phyloP scores from a whole-genome alignment of 1,140 invertebrate genomes.

The Daktulosphaira vitifoliae region DNA sequence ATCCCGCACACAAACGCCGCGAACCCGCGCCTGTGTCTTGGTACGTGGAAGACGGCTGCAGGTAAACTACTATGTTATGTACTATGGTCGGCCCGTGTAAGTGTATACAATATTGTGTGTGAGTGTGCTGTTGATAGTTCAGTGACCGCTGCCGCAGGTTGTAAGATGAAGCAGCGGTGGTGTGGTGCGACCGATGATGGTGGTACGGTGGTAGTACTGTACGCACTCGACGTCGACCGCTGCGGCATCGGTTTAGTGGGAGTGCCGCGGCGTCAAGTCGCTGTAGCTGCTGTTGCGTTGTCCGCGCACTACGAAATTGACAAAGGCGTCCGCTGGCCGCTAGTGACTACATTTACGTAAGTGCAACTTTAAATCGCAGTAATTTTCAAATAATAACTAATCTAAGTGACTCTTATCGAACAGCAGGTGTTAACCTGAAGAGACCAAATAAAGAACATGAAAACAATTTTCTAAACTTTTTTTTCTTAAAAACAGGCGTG shows the following conservation, averaged over 20 bases:
- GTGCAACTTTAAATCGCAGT: too few relatives aligned
- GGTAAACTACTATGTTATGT: slow-evolving; percentile 20
- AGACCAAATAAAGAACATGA: too few relatives aligned
- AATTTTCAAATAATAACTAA: too few relatives aligned
- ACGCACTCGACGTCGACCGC: not conserved
- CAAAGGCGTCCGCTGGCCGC: too few relatives aligned
- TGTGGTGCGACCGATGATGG: not conserved
- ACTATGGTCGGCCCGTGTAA: not conserved
- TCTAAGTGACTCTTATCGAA: too few relatives aligned
- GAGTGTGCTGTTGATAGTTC: slow-evolving; percentile 27
- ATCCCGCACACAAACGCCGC: slow-evolving; percentile 13
- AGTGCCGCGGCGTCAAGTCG: slow-evolving; percentile 1
- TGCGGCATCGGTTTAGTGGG: slow-evolving; percentile 14
- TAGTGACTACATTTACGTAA: too few relatives aligned
- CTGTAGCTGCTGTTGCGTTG: not conserved
- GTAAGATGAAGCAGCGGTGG: slow-evolving; percentile 24
- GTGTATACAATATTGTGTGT: not conserved
- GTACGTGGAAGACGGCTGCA: slow-evolving; percentile 29
- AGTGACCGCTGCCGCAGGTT: slow-evolving; percentile 30
- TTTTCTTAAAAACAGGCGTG: too few relatives aligned
- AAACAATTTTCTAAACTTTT: too few relatives aligned
- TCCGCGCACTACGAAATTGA: too few relatives aligned
- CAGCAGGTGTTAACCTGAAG: too few relatives aligned
- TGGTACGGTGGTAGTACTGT: not conserved
- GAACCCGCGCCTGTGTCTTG: slow-evolving; percentile 5